Evolutionary conservation across 2,797 vertebrate species (phyloP), one percentile per base, ranked within the genome.

Genomic region (Chloroceryle inda): DNA sequence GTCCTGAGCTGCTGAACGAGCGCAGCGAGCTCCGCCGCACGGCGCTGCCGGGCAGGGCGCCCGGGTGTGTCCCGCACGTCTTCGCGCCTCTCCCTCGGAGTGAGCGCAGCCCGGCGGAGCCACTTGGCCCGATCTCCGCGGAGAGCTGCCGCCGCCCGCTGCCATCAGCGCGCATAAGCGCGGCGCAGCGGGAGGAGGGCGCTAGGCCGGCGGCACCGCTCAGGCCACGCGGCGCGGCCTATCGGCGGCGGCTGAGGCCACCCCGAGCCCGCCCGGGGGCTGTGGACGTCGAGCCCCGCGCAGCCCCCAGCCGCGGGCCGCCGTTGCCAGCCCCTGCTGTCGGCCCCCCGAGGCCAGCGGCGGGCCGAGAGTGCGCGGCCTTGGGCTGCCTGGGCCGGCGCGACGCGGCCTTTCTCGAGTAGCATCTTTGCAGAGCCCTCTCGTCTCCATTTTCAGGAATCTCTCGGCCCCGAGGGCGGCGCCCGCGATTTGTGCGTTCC

Each of bases 341-440:
- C 10, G 20, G 31, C 11, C 7, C 10, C 11, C 5, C 15, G n/a
- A 19, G 6, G 18, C 12, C 11, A 24, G n/a, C 40, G 29, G 35
- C 35, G 8, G 29, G 12, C 21, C 3, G 5, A 14, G 21, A 9
- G 6, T 37, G 23, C 38, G 45, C 47, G 37, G 58, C 58, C 52
- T 13, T 4, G 18, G 16, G 49, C 71, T 23, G 53, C 42, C 52
- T 1, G 63, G 27, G 23, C 22, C n/a, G 23, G 4, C 16, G 40
- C 59, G 67, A 88, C 18, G 56, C 92, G 68, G 93, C 79, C 29
- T 5, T 78, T 50, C 61, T 50, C n/a, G 1, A 7, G 26, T 2
- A 4, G 3, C 3, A 5, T 15, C 4, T 10, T 26, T 11, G 44
- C 8, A 8, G 45, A 3, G 10, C 4, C 5, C 18, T 8, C 23